phyloP scores from a whole-genome alignment of 1,140 invertebrate species.

The Aphelinus atriplicis region DNA sequence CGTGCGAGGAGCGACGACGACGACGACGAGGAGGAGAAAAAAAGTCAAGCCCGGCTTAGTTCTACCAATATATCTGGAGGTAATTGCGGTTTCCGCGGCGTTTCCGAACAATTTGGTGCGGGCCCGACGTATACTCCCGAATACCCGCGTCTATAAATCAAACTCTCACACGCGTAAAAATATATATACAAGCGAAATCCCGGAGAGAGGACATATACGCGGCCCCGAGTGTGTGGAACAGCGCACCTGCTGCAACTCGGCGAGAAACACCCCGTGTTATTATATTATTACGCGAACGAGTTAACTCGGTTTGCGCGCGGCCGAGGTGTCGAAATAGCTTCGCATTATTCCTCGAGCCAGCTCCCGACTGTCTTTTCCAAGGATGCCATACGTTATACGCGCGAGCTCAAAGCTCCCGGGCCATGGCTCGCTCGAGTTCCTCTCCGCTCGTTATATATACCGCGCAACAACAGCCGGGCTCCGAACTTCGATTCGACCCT shows the following conservation, averaged over 20 bases:
- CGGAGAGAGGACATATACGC: not conserved
- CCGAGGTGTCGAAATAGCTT: constrained; percentile 32
- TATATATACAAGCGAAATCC: not conserved
- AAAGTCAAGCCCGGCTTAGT: not conserved
- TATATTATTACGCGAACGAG: constrained; percentile 33
- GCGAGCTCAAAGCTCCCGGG: too few relatives aligned
- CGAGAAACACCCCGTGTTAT: constrained; percentile 22
- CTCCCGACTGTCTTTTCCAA: not conserved
- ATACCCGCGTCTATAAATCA: too few relatives aligned
- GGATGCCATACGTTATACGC: too few relatives aligned
- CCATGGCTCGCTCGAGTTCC: too few relatives aligned
- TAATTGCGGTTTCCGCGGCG: constrained; percentile 27
- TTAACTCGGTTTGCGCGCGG: not conserved
- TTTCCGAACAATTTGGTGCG: constrained; percentile 27
- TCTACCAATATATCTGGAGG: constrained; percentile 27
- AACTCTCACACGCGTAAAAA: not conserved
- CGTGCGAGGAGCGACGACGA: too few relatives aligned
- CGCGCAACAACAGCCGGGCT: too few relatives aligned
- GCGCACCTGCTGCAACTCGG: not conserved
- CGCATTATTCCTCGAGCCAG: constrained; percentile 15
- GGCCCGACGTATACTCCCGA: too few relatives aligned
- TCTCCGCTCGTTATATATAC: too few relatives aligned
- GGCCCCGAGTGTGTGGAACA: not conserved
- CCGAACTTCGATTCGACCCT: too few relatives aligned
- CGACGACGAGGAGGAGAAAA: too few relatives aligned